Percentiles rank a stretch among this genome's conserved stretches.
Conservation (phyloP, 2,797 vertebrate genomes). For the Falco naumanni region DNA sequence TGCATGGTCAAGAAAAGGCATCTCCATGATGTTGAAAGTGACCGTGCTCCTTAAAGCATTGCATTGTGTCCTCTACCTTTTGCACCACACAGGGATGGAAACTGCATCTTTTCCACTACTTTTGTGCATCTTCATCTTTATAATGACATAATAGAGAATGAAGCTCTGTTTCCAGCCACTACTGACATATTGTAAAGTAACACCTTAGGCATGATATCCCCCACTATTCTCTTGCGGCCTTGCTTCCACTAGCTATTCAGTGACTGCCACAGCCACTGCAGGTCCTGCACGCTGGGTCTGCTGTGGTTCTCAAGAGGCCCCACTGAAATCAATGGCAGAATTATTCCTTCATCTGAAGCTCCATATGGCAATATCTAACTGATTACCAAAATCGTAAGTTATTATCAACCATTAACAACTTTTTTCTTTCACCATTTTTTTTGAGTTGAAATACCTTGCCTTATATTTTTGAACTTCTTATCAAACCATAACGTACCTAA, state of each 20-base stretch:
- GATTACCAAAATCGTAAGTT: neutral
- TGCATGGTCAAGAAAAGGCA: neutral
- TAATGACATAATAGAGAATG: neutral
- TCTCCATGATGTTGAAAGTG: neutral
- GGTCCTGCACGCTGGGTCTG: rapidly evolving
- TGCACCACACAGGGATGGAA: neutral
- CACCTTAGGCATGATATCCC: neutral
- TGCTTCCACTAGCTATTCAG: neutral
- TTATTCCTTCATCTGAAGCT: neutral
- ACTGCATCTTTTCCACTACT: neutral
- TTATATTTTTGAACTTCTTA: neutral
- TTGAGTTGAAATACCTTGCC: neutral
- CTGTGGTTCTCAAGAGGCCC: neutral
- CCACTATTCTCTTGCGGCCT: neutral
- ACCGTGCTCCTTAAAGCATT: neutral
- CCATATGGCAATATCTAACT: neutral
- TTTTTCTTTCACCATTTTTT: neutral
- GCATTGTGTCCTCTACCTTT: neutral
- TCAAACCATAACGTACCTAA: neutral
- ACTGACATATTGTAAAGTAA: neutral
- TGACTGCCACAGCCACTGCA: neutral
- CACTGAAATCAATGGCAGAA: neutral
- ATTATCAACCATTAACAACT: neutral
- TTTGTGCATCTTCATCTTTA: neutral
- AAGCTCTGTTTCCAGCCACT: neutral